Base-by-base conservation (phyloP, 1,140 invertebrate genomes). In the Platyscapa corneri region DNA sequence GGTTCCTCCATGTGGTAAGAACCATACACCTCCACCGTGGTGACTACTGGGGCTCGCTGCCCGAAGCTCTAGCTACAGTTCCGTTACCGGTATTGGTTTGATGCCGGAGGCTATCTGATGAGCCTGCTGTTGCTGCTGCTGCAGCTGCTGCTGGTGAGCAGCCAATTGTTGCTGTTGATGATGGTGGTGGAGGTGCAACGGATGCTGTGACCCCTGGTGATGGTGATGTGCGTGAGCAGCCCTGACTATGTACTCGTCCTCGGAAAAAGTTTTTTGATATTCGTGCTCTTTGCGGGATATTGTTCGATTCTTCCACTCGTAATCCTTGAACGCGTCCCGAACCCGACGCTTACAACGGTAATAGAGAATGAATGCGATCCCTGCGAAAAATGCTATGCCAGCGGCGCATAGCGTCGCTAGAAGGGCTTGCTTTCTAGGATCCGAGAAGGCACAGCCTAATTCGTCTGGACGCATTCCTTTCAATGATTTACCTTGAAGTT, bases 21-120 rank as follows among this genome's bases (percentile, higher is more conserved):
- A 92, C 92, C 93, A 93, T 65, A 93, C 92, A 79, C 92, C 94
- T 90, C 94, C 94, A 89, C 94, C 75, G 23, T 86, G 85, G 27
- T 82, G 84, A 56, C 86, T 88, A 82, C 94, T 94, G 93, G 95
- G 95, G 94, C 95, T 95, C 90, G 96, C 95, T 93, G 96, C 95
- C 95, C 96, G 96, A 94, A 96, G 95, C 95, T 97, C 96, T 97
- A 97, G 97, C 97, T 97, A 98, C 96, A 98, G 97, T 93, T 97
- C 97, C 93, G 97, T 98, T 87, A 97, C 97, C 67, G 97, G 97
- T 89, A 97, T 97, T 8, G 96, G 96, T 90, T 97, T 94, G 30
- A 95, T 93, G 91, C 95, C 94, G 89, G 90, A 87, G 92, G 94
- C 94, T 89, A 95, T 93, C 90, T 90, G 93, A 75, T 89, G 94